A percentile compares a stretch with the other conserved stretches of the same genome.
phyloP scores from a whole-genome alignment of 2,888 invertebrate species.

The Pimpla rufipes region DNA sequence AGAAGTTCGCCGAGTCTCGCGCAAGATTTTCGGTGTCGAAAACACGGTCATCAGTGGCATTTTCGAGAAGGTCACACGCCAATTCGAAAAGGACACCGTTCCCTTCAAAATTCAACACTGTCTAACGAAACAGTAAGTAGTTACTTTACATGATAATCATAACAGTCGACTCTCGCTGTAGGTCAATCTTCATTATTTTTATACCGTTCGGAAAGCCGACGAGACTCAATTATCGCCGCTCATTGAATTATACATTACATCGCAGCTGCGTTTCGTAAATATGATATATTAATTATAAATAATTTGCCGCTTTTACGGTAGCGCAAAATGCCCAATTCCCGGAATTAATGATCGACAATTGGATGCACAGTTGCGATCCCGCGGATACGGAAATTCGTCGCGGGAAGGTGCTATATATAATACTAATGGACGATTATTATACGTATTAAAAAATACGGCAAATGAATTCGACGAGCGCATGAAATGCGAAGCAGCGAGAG shows the following conservation, averaged over 20 bases:
- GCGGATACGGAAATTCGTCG: constrained; percentile 36
- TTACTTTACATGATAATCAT: too few species aligned
- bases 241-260: neutral
- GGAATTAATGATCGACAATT: constrained; percentile 48
- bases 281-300: constrained; percentile 14
- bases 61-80: neutral
- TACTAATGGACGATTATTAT: constrained; percentile 56
- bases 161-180: too few species aligned
- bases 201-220: neutral
- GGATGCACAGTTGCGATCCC: constrained; percentile 11
- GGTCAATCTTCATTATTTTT: neutral
- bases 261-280: neutral
- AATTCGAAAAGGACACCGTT: neutral
- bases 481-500: constrained; percentile 32
- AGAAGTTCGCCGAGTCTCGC: constrained; percentile 42
- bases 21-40: constrained; percentile 18
- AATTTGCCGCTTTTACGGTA: neutral
- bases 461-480: constrained; percentile 58
- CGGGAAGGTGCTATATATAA: constrained; percentile 13
- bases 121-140: too few species aligned
- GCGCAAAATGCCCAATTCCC: constrained; percentile 12
- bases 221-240: neutral
- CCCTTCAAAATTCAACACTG: too few species aligned
- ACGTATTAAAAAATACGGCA: constrained; percentile 61
- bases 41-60: neutral